These are phyloP conservation scores for Ptychodera flava DNA, from an alignment of 35 echinoderm and acorn worm species.

Conservation along the genomic window DNA sequence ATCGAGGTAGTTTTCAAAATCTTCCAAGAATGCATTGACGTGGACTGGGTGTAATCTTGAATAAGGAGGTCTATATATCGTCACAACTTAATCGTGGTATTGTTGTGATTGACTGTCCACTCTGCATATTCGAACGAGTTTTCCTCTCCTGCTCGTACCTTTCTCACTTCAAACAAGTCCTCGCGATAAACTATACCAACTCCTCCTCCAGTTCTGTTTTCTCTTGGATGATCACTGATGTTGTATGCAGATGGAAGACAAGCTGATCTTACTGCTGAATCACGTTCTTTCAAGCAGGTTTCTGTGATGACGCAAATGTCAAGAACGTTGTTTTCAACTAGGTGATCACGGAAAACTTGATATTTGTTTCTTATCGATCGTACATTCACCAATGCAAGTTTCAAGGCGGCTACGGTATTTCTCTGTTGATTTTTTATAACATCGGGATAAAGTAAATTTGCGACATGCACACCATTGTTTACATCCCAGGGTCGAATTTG, in stretches of 20 bases:
- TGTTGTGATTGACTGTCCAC: conserved; percentile 4
- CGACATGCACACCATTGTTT: background rate
- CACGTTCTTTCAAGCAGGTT: conserved; percentile 17
- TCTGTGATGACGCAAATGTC: conserved; percentile 26
- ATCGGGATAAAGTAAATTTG: background rate
- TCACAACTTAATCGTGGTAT: conserved; percentile 4
- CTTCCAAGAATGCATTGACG: conserved; percentile 9
- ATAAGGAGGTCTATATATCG: conserved; percentile 19
- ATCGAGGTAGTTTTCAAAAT: conserved; percentile 5
- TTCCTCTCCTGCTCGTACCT: background rate
- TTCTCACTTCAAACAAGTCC: background rate
- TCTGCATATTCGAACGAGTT: conserved; percentile 9
- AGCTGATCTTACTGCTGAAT: conserved; percentile 13
- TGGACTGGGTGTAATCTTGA: background rate
- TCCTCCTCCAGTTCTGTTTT: conserved; percentile 6
- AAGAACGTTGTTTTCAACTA: background rate
- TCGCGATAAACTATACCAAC: background rate
- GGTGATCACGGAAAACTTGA: background rate
- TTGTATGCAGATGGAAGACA: conserved; percentile 2
- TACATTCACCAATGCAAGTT: background rate
- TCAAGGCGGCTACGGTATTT: background rate
- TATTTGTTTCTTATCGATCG: background rate
- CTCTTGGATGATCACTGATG: background rate
- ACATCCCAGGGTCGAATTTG: background rate
- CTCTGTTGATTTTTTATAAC: background rate